A percentile compares a stretch with the other conserved stretches of the same genome.
Conservation (phyloP, 2,113 vertebrate genomes). For the Ramphastos sulfuratus region DNA sequence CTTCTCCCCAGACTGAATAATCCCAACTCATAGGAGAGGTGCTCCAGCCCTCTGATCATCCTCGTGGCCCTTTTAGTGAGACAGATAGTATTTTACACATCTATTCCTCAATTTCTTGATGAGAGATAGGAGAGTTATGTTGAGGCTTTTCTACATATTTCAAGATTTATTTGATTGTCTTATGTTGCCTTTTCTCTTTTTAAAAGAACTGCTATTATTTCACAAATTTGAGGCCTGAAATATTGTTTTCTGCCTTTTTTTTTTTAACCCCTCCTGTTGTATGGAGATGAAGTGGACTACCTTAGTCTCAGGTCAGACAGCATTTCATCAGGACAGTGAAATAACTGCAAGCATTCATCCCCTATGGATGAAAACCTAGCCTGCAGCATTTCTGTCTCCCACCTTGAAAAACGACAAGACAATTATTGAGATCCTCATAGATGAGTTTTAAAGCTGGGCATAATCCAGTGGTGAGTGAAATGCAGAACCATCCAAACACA, state of each 20-base stretch:
- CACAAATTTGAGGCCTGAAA: neutral
- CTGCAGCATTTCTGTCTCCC: neutral
- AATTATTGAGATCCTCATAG: neutral
- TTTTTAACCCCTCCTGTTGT: neutral
- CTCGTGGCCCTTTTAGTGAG: neutral
- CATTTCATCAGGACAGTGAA: neutral
- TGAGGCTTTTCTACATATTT: neutral
- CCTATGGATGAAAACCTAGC: neutral
- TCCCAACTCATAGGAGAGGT: no score
- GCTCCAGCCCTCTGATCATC: no score
- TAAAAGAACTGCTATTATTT: neutral
- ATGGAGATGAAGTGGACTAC: neutral
- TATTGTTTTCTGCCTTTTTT: neutral
- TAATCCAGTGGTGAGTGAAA: constrained; percentile 33
- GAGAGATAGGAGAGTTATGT: neutral
- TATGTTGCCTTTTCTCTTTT: neutral
- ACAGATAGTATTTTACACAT: neutral
- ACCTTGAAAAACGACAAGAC: constrained; percentile 12
- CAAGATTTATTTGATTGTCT: neutral
- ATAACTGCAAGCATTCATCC: neutral
- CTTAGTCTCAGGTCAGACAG: constrained; percentile 5
- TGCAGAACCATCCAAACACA: constrained; percentile 3
- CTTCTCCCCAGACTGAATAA: no score
- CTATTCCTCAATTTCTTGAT: neutral
- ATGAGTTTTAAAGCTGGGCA: constrained; percentile 22